These are phyloP conservation scores for Heterocephalus glaber DNA, from an alignment of 2,113 vertebrate species.

Conservation along the genomic window DNA sequence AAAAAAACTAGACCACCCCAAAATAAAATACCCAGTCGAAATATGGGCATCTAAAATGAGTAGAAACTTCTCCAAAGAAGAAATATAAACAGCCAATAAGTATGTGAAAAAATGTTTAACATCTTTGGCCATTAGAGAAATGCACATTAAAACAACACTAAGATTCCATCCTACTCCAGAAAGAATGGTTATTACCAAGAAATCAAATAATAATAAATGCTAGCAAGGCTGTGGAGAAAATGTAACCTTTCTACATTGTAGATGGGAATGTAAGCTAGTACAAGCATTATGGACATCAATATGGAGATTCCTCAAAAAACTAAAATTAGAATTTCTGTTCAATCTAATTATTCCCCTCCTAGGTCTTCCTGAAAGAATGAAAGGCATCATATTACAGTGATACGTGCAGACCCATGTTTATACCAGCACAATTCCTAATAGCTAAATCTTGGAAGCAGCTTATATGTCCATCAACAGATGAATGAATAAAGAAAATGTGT, in stretches of 20 bases:
- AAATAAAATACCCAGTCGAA: background rate
- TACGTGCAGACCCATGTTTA: background rate
- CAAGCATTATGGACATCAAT: background rate
- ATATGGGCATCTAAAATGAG: background rate
- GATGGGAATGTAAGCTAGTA: background rate
- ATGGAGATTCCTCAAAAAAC: background rate
- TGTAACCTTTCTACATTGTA: background rate
- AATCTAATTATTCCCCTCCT: background rate
- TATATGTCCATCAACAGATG: background rate
- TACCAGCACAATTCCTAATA: background rate
- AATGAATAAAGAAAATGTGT: background rate
- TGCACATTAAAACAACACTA: background rate
- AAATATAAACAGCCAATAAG: background rate
- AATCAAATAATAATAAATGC: background rate
- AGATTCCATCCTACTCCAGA: background rate
- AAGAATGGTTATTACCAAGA: background rate
- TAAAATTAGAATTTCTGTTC: background rate
- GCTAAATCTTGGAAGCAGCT: background rate
- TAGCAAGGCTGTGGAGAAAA: background rate
- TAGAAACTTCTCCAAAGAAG: background rate
- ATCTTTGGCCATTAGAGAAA: background rate
- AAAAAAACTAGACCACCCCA: background rate
- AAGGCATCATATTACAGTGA: background rate
- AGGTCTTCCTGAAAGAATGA: background rate
- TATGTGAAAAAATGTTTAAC: background rate